Evolutionary conservation across 2,888 invertebrate genomes (phyloP).

Genomic region (Rhagonycha lutea): DNA sequence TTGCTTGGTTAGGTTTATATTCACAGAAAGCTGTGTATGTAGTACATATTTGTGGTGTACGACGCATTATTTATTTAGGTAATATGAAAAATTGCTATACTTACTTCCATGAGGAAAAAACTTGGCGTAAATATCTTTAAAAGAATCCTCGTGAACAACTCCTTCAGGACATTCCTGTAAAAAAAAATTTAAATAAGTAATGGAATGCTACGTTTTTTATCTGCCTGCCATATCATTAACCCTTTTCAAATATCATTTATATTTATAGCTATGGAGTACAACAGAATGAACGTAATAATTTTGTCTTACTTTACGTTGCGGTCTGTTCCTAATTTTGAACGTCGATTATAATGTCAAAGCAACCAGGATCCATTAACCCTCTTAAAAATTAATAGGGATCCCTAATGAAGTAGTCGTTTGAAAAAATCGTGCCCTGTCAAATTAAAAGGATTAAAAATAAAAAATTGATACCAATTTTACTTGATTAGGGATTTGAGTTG

Average conservation of each 20-base stretch:
- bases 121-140: conserved; percentile 97
- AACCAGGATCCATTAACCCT: background rate
- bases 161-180: conserved; percentile 97
- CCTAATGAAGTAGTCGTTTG: background rate
- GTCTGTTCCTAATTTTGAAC: background rate
- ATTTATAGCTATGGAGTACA: background rate
- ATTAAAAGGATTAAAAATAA: background rate
- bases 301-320: background rate
- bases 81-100: conserved; percentile 53
- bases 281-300: background rate
- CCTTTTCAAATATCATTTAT: background rate
- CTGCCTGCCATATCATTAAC: background rate
- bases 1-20: background rate
- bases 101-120: conserved; percentile 99
- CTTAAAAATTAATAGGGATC: background rate
- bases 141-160: conserved; percentile 94
- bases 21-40: background rate
- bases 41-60: background rate
- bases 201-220: background rate
- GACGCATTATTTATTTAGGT: background rate
- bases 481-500: background rate
- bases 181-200: conserved; percentile 36
- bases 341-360: background rate
- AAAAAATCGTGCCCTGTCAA: background rate
- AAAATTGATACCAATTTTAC: background rate